These are phyloP conservation scores for Bursaphelenchus okinawaensis DNA, from an alignment of 2,888 invertebrate genomes.

Conservation along the genomic window DNA sequence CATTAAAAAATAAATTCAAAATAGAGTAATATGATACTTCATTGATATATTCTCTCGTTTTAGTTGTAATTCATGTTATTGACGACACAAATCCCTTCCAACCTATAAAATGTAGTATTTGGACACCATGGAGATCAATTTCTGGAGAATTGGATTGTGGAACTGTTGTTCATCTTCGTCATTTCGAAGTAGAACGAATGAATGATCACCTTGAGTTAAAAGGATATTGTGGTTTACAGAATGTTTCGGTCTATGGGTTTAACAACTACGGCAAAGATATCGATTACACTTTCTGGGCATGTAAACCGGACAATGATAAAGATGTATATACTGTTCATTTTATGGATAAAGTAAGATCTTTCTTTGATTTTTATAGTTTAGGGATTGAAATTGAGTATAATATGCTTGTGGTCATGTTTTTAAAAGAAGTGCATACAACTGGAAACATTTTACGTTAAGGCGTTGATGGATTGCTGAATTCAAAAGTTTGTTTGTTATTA, in stretches of 20 bases:
- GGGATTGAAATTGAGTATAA: too few relatives aligned
- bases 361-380: neutral
- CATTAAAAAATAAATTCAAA: too few relatives aligned
- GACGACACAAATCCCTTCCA: neutral
- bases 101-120: neutral
- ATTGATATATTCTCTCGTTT: too few relatives aligned
- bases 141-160: neutral
- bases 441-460: too few relatives aligned
- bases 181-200: neutral
- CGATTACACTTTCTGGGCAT: neutral
- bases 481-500: too few relatives aligned
- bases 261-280: neutral
- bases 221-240: neutral
- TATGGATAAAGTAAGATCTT: neutral
- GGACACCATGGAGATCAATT: neutral
- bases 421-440: too few relatives aligned
- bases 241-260: neutral
- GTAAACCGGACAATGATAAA: neutral
- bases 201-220: neutral
- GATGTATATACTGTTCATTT: neutral
- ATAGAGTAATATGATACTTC: too few relatives aligned
- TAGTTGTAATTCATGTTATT: neutral
- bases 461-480: too few relatives aligned
- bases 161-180: neutral
- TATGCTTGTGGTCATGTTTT: too few relatives aligned